phyloP scores from a whole-genome alignment of 2,113 vertebrate species.

The Sebastes fasciatus region DNA sequence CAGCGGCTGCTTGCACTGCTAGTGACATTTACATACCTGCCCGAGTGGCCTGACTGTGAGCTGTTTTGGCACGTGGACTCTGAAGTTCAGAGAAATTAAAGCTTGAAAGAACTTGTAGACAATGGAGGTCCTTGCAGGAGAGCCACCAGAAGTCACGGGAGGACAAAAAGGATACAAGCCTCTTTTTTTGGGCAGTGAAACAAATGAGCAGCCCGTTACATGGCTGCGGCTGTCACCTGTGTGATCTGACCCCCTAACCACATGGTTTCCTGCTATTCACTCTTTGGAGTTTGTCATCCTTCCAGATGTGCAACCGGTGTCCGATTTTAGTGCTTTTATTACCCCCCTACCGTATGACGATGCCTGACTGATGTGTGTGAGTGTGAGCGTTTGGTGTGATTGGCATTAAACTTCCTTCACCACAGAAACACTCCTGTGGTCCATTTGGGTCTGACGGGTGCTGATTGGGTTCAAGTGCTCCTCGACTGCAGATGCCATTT shows the following conservation, averaged over 20 bases:
- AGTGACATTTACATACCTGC: slow-evolving; percentile 38
- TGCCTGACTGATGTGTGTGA: slow-evolving; percentile 58
- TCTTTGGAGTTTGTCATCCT: slow-evolving; percentile 18
- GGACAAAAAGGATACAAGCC: slow-evolving; percentile 35
- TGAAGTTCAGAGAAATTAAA: slow-evolving; percentile 47
- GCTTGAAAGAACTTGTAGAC: slow-evolving; percentile 9
- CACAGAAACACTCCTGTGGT: slow-evolving; percentile 62
- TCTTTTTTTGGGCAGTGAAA: slow-evolving; percentile 54
- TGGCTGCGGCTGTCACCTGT: slow-evolving; percentile 23
- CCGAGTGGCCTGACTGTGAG: slow-evolving; percentile 16
- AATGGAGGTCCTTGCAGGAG: slow-evolving; percentile 8
- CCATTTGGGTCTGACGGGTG: slow-evolving; percentile 73
- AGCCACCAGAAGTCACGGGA: slow-evolving; percentile 35
- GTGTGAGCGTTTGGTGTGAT: slow-evolving; percentile 60
- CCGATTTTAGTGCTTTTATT: slow-evolving; percentile 49
- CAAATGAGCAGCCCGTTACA: slow-evolving; percentile 48
- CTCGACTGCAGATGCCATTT: slow-evolving; percentile 72
- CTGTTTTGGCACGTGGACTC: not conserved
- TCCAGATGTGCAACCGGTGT: slow-evolving; percentile 39
- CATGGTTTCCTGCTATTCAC: slow-evolving; percentile 41
- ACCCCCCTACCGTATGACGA: slow-evolving; percentile 20
- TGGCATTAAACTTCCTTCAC: slow-evolving; percentile 67
- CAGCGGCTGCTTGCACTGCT: not conserved
- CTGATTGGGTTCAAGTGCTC: slow-evolving; percentile 80
- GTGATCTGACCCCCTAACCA: slow-evolving; percentile 51